Conservation (phyloP, 1,140 invertebrate species). For the Anadara kagoshimensis region DNA sequence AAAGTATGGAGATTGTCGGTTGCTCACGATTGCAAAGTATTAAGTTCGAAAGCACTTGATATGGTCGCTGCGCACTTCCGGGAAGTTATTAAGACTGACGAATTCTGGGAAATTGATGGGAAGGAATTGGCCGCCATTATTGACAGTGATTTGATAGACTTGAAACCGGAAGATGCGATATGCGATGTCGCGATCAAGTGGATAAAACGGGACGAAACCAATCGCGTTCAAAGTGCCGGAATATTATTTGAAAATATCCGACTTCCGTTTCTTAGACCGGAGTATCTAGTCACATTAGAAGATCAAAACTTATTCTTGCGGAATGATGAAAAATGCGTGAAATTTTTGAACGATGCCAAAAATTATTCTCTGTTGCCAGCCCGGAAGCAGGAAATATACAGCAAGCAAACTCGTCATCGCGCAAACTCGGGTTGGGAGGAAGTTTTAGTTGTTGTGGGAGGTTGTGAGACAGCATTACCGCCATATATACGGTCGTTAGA, state of each 20-base stretch:
- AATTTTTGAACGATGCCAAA: slow-evolving; percentile 58
- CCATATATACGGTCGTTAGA: slow-evolving; percentile 62
- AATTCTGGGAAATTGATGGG: slow-evolving; percentile 55
- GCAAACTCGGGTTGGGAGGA: slow-evolving; percentile 53
- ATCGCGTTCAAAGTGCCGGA: slow-evolving; percentile 40
- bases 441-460: slow-evolving; percentile 61
- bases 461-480: slow-evolving; percentile 59
- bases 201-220: slow-evolving; percentile 49
- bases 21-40: slow-evolving; percentile 54
- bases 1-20: slow-evolving; percentile 59
- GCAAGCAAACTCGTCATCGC: slow-evolving; percentile 47
- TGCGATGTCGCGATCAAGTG: slow-evolving; percentile 57
- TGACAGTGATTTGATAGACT: slow-evolving; percentile 57
- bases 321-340: slow-evolving; percentile 47
- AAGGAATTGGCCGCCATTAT: slow-evolving; percentile 59
- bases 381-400: slow-evolving; percentile 58
- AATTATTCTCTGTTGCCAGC: slow-evolving; percentile 60
- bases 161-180: slow-evolving; percentile 54
- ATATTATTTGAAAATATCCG: slow-evolving; percentile 55
- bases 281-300: slow-evolving; percentile 56
- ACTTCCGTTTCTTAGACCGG: slow-evolving; percentile 54
- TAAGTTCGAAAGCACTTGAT: slow-evolving; percentile 50
- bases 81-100: slow-evolving; percentile 52
- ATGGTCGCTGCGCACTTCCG: slow-evolving; percentile 57
- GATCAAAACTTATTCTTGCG: slow-evolving; percentile 37